Evolutionary conservation across 2,113 vertebrate genomes (phyloP).

Genomic region (Grus americana): DNA sequence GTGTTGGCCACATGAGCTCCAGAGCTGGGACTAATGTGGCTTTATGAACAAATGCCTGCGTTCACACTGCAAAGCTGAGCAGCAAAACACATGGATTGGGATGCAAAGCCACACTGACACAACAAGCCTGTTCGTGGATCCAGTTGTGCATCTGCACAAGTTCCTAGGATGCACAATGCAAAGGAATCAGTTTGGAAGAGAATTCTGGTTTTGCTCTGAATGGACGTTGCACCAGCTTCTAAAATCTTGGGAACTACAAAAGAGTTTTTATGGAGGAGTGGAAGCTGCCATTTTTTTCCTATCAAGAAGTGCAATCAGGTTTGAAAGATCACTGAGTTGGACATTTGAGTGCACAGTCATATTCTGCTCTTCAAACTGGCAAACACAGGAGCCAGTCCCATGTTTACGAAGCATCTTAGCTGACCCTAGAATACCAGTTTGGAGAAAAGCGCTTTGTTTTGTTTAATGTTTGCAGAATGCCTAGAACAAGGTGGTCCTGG

Average conservation of each 20-base stretch:
- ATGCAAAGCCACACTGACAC: not conserved
- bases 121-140: not conserved
- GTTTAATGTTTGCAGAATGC: not conserved
- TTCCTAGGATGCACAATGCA: not conserved
- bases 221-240: not conserved
- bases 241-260: not conserved
- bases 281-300: not conserved
- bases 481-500: not conserved
- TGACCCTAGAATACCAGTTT: not conserved
- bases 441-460: not conserved
- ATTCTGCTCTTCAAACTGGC: not conserved
- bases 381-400: not conserved
- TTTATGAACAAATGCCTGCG: not conserved
- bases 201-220: not conserved
- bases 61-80: not conserved
- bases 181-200: not conserved
- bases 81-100: not conserved
- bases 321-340: accelerated
- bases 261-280: not conserved
- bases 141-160: not conserved
- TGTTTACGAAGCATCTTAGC: not conserved
- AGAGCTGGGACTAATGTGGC: not conserved
- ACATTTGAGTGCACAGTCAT: not conserved
- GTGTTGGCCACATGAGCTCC: not conserved
- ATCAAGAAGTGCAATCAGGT: not conserved